Conservation (phyloP, 2,113 vertebrate genomes). For the Suricata suricatta region DNA sequence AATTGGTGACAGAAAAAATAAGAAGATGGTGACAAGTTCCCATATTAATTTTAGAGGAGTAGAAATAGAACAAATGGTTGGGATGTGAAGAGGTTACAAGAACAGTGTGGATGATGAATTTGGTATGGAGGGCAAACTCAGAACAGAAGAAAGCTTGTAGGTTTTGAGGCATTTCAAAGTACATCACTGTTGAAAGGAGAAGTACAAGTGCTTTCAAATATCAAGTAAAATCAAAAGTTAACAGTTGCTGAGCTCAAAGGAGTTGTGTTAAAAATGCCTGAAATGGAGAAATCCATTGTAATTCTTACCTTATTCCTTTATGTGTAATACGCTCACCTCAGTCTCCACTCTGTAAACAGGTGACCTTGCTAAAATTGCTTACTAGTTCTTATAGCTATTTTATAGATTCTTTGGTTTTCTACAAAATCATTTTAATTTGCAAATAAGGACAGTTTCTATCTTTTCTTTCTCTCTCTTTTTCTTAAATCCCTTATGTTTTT, state of each 20-base stretch:
- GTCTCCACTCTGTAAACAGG: neutral
- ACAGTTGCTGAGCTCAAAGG: neutral
- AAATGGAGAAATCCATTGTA: neutral
- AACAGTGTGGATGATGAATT: neutral
- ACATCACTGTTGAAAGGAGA: neutral
- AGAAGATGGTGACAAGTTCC: neutral
- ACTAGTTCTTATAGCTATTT: neutral
- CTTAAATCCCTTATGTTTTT: neutral
- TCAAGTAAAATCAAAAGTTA: neutral
- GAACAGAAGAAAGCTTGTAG: neutral
- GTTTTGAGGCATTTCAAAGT: neutral
- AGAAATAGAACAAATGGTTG: neutral
- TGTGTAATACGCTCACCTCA: neutral
- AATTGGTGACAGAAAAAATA: neutral
- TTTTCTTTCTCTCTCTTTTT: neutral
- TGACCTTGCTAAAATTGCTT: neutral
- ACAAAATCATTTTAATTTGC: neutral
- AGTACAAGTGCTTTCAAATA: neutral
- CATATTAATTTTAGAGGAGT: neutral
- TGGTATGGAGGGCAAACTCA: neutral
- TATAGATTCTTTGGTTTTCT: neutral
- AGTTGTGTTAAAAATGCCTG: neutral
- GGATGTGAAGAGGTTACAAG: neutral
- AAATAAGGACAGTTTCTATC: neutral
- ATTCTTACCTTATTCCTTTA: neutral